These are phyloP conservation scores for Nesogale talazaci DNA, from an alignment of 2,113 vertebrate genomes.

Conservation along the genomic window DNA sequence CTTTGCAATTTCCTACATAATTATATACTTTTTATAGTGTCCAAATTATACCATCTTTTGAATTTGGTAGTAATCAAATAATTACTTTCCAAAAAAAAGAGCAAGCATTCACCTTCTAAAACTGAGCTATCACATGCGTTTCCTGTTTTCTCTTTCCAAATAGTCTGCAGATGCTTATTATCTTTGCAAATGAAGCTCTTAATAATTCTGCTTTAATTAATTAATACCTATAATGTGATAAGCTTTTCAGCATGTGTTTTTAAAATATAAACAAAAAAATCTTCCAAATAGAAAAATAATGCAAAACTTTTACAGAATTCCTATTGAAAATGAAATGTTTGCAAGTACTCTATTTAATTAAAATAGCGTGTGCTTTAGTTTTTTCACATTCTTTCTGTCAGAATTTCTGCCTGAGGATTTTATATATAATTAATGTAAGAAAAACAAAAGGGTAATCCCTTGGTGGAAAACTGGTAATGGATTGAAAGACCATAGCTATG, in stretches of 20 bases:
- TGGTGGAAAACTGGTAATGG: conserved; percentile 80
- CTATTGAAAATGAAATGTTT: conserved; percentile 57
- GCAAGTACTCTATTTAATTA: conserved; percentile 74
- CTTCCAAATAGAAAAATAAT: conserved; percentile 63
- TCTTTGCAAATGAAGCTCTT: conserved; percentile 31
- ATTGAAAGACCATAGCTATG: conserved; percentile 77
- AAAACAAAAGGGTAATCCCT: conserved; percentile 82
- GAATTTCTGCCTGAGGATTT: conserved; percentile 78
- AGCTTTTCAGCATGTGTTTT: conserved; percentile 70
- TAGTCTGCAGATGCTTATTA: conserved; percentile 51
- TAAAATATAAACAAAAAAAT: conserved; percentile 71
- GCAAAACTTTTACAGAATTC: conserved; percentile 62
- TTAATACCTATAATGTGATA: conserved; percentile 62
- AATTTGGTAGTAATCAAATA: conserved; percentile 66
- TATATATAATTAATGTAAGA: conserved; percentile 86
- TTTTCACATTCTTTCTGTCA: conserved; percentile 82
- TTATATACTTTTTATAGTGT: conserved; percentile 32
- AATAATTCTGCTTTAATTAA: conserved; percentile 46
- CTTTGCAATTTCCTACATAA: conserved; percentile 6
- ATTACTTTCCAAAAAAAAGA: conserved; percentile 38
- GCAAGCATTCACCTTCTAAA: conserved; percentile 20
- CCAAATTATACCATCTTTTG: conserved; percentile 46
- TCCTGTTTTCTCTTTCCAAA: background rate
- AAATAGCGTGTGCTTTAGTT: conserved; percentile 74
- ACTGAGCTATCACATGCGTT: conserved; percentile 46